Evolutionary conservation across 2,888 invertebrate genomes (phyloP).

Genomic region (Spisula subtruncata): DNA sequence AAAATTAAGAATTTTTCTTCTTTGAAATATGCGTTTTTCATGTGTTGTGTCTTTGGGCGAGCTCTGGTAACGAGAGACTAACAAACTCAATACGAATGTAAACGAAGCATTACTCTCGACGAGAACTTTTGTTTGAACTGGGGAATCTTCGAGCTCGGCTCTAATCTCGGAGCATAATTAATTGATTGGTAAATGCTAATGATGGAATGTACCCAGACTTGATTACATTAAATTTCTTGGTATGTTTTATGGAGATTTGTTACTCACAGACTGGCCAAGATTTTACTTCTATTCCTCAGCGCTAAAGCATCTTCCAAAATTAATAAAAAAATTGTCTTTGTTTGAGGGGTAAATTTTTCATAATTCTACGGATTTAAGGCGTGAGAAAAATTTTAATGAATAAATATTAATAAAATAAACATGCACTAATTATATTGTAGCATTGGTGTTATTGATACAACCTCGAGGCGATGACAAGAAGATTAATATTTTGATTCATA

Average conservation of each 20-base stretch:
- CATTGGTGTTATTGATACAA: neutral
- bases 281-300: neutral
- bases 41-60: constrained; percentile 54
- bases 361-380: too few species aligned
- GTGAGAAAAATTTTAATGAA: neutral
- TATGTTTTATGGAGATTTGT: constrained; percentile 9
- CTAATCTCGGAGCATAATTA: constrained; percentile 64
- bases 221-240: constrained; percentile 37
- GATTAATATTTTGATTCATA: constrained; percentile 8
- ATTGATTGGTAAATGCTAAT: constrained; percentile 45
- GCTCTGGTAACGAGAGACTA: constrained; percentile 51
- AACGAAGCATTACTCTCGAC: constrained; percentile 43
- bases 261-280: neutral
- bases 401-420: constrained; percentile 9
- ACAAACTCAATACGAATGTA: constrained; percentile 51
- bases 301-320: neutral
- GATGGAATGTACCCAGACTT: constrained; percentile 18
- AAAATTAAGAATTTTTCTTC: constrained; percentile 37
- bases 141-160: constrained; percentile 44
- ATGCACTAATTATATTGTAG: constrained; percentile 3
- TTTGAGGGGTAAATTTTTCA: neutral
- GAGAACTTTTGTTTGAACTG: constrained; percentile 53
- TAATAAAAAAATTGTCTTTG: constrained; percentile 17
- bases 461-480: neutral
- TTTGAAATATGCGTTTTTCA: constrained; percentile 53